Evolutionary conservation across 2,888 invertebrate genomes (phyloP).

Genomic region (Coelopa pilipes): DNA sequence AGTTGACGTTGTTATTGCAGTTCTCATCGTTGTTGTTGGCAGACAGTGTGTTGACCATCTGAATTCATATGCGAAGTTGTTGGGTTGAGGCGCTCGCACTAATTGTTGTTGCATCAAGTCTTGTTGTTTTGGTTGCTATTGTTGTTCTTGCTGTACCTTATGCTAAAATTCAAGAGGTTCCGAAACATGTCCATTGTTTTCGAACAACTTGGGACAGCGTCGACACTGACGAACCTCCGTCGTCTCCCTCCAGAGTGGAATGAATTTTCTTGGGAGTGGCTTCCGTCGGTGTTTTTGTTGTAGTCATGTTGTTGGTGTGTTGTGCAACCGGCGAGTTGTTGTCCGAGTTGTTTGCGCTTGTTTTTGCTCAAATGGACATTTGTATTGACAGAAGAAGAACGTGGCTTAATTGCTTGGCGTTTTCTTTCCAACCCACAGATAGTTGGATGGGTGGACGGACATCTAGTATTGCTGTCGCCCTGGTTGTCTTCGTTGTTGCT

Average conservation of each 20-base stretch:
- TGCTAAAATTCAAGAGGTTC: constrained; percentile 18
- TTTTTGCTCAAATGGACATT: constrained; percentile 26
- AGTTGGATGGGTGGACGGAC: too few species aligned
- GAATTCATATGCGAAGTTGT: too few species aligned
- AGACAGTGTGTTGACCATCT: too few species aligned
- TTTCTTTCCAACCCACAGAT: constrained; percentile 6
- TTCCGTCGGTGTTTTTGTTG: too few species aligned
- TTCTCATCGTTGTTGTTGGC: too few species aligned
- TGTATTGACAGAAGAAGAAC: constrained; percentile 11
- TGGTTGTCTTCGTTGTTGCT: not conserved
- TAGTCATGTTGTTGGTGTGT: not conserved
- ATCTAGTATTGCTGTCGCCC: not conserved
- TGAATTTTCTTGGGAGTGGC: too few species aligned
- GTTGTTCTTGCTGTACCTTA: not conserved
- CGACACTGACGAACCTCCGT: too few species aligned
- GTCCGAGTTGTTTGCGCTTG: constrained; percentile 7
- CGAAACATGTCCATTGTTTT: constrained; percentile 20
- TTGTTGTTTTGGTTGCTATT: too few species aligned
- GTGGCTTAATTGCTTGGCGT: constrained; percentile 27
- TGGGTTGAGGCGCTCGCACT: too few species aligned
- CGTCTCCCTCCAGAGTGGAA: too few species aligned
- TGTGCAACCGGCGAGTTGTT: not conserved
- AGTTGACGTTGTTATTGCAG: not conserved
- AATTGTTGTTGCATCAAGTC: not conserved
- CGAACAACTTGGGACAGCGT: too few species aligned